Evolutionary conservation across 2,888 invertebrate species (phyloP).

Genomic region (Oasisia sp.): DNA sequence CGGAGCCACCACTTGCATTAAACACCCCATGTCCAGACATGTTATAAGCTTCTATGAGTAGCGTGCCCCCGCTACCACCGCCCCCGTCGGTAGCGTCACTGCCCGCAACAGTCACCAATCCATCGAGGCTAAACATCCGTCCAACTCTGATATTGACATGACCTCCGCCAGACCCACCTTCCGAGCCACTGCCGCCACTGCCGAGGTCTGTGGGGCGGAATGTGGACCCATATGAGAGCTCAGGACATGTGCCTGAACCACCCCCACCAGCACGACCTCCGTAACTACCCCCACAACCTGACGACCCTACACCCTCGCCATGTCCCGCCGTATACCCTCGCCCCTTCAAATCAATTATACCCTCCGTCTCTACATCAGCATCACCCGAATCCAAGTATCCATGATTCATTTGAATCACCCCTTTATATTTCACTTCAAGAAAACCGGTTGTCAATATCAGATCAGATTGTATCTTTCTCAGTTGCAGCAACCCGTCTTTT

Average conservation of each 20-base stretch:
- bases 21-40: conserved; percentile 50
- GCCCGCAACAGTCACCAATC: conserved; percentile 45
- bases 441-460: conserved; percentile 47
- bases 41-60: conserved; percentile 49
- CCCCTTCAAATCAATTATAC: conserved; percentile 41
- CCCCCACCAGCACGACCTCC: conserved; percentile 48
- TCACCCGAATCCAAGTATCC: conserved; percentile 48
- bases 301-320: conserved; percentile 38
- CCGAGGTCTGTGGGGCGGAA: conserved; percentile 48
- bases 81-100: conserved; percentile 36
- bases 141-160: conserved; percentile 39
- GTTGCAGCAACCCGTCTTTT: conserved; percentile 44
- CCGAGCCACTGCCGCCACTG: conserved; percentile 44
- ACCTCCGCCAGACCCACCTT: conserved; percentile 46
- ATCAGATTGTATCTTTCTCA: conserved; percentile 42
- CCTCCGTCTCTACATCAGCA: conserved; percentile 47
- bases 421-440: conserved; percentile 50
- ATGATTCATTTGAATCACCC: conserved; percentile 50
- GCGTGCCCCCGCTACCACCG: conserved; percentile 53
- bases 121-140: conserved; percentile 47
- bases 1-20: conserved; percentile 48
- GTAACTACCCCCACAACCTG: conserved; percentile 42
- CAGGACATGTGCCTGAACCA: conserved; percentile 25
- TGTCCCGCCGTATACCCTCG: conserved; percentile 26
- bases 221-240: conserved; percentile 48